phyloP scores from a whole-genome alignment of 2,113 vertebrate species.

The Actenoides hombroni region DNA sequence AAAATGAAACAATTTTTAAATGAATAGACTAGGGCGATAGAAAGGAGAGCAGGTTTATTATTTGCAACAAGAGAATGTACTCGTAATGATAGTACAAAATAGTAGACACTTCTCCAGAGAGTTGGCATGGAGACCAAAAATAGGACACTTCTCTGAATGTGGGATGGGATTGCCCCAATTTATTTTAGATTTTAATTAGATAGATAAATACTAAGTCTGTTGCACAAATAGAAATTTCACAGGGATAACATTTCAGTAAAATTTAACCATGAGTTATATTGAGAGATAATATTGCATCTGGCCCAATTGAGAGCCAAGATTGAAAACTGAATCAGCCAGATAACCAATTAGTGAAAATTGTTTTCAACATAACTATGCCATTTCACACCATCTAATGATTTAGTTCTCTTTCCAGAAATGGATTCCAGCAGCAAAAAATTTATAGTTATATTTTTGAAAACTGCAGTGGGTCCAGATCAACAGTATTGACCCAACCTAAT shows the following conservation, averaged over 20 bases:
- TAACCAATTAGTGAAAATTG: slow-evolving; percentile 17
- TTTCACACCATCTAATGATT: neutral
- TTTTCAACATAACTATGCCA: neutral
- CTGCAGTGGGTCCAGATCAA: neutral
- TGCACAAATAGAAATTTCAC: slow-evolving; percentile 1
- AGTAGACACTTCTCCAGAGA: slow-evolving; percentile 32
- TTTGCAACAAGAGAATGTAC: slow-evolving; percentile 28
- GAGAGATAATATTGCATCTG: neutral
- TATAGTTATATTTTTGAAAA: neutral
- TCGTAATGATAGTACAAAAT: slow-evolving; percentile 53
- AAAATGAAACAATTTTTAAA: slow-evolving; percentile 62
- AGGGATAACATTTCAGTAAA: neutral
- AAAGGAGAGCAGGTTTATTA: slow-evolving; percentile 45
- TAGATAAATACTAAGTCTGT: slow-evolving; percentile 26
- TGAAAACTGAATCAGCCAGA: neutral
- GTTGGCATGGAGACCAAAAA: slow-evolving; percentile 49
- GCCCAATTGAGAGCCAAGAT: neutral
- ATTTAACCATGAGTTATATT: neutral
- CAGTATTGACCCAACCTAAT: neutral
- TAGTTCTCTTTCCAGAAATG: neutral
- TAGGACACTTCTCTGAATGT: slow-evolving; percentile 28
- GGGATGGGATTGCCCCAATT: slow-evolving; percentile 30
- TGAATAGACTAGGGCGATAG: slow-evolving; percentile 19
- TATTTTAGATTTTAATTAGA: slow-evolving; percentile 49
- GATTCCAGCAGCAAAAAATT: neutral